Base-by-base conservation (phyloP, 2,113 vertebrate species). In the Ceyx cyanopectus region DNA sequence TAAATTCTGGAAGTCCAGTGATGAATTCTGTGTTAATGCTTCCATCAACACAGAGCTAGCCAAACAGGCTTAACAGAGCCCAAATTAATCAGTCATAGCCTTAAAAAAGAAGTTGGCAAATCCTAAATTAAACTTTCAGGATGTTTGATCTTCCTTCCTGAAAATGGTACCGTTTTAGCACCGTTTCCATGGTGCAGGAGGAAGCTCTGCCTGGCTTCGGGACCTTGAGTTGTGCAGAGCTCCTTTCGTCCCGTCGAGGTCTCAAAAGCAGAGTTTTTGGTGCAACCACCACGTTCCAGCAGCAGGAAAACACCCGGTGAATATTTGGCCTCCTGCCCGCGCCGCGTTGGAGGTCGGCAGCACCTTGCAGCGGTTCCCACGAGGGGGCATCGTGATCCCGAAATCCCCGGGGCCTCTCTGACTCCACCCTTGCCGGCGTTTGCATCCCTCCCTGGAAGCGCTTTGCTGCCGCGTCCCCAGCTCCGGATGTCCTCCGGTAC, bases 301-400 rank as follows among this genome's bases (percentile, higher is more conserved):
- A 14, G 46, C 40, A 48, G 73, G 54, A 63, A 16, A 34, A 17
- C 40, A 27, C 23, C 0, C 0, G 2, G 20, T 4, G 53, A 51
- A 83, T 2, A 6, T 32, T 23, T 5, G 37, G 51, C 7, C 32
- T 81, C 26, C 9, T 24, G 40, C 82, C 30, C 8, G 40, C 21
- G 16, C 26, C 34, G 34, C 10, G 0, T 50, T 66, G 0, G 30
- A 40, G 22, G 34, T 23, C 0, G 0, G 54, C 22, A 7, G 70
- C 1, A 16, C 21, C 50, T 66, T 26, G 50, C 80, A 54, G 58
- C 0, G 7, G 12, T 69, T 85, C 91, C 97, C 97, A 97, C 97
- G 8, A 97, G 98, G 94, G 95, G 97, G 97, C 97, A 90, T 90
- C 45, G 30, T 82, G 68, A 51, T 62, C 54, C 30, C 53, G 18